Evolutionary conservation across 2,113 vertebrate genomes (phyloP).

Genomic region (Stegastes partitus): DNA sequence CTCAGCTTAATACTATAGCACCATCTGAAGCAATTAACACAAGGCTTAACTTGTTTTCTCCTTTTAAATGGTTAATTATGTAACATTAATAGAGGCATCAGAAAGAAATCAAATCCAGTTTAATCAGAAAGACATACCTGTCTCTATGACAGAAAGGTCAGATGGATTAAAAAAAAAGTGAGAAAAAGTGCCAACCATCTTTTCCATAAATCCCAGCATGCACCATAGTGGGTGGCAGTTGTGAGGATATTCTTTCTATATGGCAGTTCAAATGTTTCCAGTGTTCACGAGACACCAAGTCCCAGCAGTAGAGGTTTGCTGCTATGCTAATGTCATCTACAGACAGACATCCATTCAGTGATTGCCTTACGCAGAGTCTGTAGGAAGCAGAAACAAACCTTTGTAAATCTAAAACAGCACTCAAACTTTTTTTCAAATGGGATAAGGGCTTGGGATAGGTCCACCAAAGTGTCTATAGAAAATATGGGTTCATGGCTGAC

Average conservation of each 20-base stretch:
- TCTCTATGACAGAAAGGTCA: constrained; percentile 44
- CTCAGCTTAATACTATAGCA: constrained; percentile 74
- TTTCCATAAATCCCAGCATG: constrained; percentile 75
- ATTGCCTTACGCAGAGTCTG: constrained; percentile 84
- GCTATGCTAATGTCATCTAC: constrained; percentile 63
- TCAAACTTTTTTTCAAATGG: constrained; percentile 52
- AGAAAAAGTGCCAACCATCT: constrained; percentile 74
- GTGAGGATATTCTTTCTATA: constrained; percentile 65
- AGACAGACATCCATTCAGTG: constrained; percentile 76
- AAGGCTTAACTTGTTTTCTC: constrained; percentile 58
- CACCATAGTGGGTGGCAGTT: constrained; percentile 78
- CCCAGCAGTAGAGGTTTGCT: constrained; percentile 60
- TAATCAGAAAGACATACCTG: constrained; percentile 48
- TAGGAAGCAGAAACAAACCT: constrained; percentile 69
- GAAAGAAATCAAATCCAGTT: constrained; percentile 60
- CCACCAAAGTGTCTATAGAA: constrained; percentile 65
- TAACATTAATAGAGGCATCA: constrained; percentile 55
- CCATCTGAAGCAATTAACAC: constrained; percentile 73
- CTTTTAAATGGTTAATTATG: constrained; percentile 49
- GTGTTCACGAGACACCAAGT: constrained; percentile 64
- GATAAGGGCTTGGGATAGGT: constrained; percentile 60
- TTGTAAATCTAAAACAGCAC: constrained; percentile 65
- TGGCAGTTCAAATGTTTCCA: constrained; percentile 74
- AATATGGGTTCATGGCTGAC: constrained; percentile 54
- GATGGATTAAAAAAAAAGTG: constrained; percentile 31